Evolutionary conservation across 2,797 vertebrate genomes (phyloP).

Genomic region (Galaxias olidus): DNA sequence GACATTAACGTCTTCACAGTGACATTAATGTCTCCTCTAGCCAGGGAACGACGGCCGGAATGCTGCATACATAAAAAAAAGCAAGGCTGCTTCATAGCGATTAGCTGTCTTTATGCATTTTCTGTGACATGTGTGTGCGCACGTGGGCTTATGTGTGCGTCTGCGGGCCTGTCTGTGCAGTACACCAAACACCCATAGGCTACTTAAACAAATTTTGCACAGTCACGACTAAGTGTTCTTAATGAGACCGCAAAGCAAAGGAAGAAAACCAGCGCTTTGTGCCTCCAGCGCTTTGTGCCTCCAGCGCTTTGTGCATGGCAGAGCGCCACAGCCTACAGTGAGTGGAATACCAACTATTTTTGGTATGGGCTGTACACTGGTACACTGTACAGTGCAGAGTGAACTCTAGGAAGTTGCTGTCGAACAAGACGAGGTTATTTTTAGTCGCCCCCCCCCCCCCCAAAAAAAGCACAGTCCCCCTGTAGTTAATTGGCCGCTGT

Average conservation of each 20-base stretch:
- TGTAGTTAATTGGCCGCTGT: constrained; percentile 68
- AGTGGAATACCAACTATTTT: no score
- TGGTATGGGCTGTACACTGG: background rate
- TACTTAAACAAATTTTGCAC: background rate
- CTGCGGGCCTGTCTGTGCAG: constrained; percentile 19
- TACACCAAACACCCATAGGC: background rate
- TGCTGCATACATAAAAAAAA: background rate
- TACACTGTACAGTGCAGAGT: background rate
- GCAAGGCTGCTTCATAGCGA: background rate
- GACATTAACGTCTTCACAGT: constrained; percentile 55
- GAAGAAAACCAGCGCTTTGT: background rate
- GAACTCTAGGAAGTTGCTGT: background rate
- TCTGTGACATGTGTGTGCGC: background rate
- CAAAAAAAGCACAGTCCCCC: constrained; percentile 23
- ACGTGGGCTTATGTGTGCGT: background rate
- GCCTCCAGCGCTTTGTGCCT: no score
- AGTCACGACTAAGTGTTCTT: background rate
- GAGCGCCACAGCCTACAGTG: no score
- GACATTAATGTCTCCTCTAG: constrained; percentile 47
- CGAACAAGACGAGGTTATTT: constrained; percentile 60
- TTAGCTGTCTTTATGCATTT: background rate
- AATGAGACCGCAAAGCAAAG: background rate
- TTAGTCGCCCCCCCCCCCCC: constrained; percentile 37
- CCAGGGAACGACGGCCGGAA: constrained; percentile 22
- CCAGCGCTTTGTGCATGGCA: no score